Conservation (phyloP, 2,113 vertebrate species). For the Pteronura brasiliensis region DNA sequence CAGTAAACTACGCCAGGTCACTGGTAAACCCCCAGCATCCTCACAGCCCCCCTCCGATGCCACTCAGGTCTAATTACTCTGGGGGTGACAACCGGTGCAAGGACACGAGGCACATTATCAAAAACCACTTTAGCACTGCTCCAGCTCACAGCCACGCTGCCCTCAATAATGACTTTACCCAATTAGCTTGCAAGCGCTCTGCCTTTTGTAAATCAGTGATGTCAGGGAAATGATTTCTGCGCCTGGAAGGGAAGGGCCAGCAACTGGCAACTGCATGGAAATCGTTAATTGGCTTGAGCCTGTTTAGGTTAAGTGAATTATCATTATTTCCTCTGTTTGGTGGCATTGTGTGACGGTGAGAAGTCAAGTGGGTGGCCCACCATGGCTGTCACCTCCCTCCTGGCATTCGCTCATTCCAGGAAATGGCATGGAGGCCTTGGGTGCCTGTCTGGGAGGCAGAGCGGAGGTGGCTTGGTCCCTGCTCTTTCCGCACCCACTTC, state of each 20-base stretch:
- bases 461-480: background rate
- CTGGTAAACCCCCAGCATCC: background rate
- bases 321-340: conserved; percentile 35
- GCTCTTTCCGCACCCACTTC: background rate
- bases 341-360: background rate
- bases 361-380: background rate
- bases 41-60: background rate
- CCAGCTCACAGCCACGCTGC: background rate
- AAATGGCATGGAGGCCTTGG: background rate
- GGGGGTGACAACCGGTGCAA: background rate
- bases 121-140: conserved; percentile 19
- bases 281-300: conserved; percentile 52
- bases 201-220: conserved; percentile 50
- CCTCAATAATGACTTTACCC: conserved; percentile 51
- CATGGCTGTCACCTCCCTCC: background rate
- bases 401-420: background rate
- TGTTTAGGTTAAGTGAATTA: conserved; percentile 63
- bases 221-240: conserved; percentile 34
- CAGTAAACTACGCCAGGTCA: background rate
- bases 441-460: background rate
- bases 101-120: background rate
- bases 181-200: conserved; percentile 52
- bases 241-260: conserved; percentile 52
- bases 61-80: conserved; percentile 21
- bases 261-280: conserved; percentile 21